Conservation (phyloP, 2,888 invertebrate genomes). For the Eupelmus urozonus region DNA sequence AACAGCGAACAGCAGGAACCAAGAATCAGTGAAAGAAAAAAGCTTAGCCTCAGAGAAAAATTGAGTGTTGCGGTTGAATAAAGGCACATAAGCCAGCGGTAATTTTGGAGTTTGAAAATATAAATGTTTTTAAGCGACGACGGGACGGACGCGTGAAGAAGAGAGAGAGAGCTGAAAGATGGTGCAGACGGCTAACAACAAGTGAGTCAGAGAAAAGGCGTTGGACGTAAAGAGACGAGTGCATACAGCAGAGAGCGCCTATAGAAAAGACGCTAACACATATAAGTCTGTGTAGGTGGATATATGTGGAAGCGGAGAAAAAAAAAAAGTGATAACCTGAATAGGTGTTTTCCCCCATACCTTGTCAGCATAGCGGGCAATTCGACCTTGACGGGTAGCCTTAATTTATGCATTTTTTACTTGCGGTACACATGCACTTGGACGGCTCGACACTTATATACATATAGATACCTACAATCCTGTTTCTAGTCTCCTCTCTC, state of each 20-base stretch:
- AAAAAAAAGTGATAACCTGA: slow-evolving; percentile 66
- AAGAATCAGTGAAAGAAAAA: not conserved
- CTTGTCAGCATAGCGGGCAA: slow-evolving; percentile 74
- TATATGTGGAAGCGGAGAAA: no score
- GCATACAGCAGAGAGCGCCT: no score
- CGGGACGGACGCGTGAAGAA: no score
- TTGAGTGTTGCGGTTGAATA: slow-evolving; percentile 13
- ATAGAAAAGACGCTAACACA: no score
- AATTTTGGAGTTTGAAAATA: slow-evolving; percentile 21
- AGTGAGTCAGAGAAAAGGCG: no score
- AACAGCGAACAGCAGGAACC: not conserved
- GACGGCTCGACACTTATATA: no score
- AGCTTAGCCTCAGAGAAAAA: not conserved
- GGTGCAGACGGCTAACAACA: not conserved
- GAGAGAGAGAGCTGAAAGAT: slow-evolving; percentile 10
- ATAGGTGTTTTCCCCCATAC: slow-evolving; percentile 71
- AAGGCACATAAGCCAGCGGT: not conserved
- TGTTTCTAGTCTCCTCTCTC: not conserved
- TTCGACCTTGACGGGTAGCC: slow-evolving; percentile 75
- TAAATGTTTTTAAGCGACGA: no score
- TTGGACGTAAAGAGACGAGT: no score
- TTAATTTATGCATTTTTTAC: slow-evolving; percentile 74
- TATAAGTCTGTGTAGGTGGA: no score
- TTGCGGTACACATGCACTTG: not conserved
- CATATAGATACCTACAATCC: not conserved